A percentile compares a stretch with the other conserved stretches of the same genome.
Conservation (phyloP, 2,113 vertebrate species). For the Chlorodrepanis virens region DNA sequence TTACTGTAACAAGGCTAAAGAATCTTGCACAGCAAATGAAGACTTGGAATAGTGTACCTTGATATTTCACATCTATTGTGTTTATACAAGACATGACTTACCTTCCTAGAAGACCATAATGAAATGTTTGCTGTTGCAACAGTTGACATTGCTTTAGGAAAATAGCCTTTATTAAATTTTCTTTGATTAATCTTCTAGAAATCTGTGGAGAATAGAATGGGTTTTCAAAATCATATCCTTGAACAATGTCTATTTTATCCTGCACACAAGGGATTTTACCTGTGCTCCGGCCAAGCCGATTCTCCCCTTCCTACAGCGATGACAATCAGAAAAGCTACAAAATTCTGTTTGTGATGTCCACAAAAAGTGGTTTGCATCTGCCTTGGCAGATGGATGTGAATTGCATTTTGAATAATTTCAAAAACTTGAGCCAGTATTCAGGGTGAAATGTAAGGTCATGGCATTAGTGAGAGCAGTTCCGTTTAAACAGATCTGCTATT, state of each 20-base stretch:
- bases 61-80: background rate
- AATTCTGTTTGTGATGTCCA: background rate
- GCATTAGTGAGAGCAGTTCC: background rate
- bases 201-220: background rate
- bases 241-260: background rate
- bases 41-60: background rate
- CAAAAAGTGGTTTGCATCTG: background rate
- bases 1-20: background rate
- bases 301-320: background rate
- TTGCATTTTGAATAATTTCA: conserved; percentile 1
- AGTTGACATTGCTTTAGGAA: background rate
- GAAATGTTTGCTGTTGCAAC: background rate
- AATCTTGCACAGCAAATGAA: background rate
- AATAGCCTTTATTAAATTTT: background rate
- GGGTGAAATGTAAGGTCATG: conserved; percentile 37
- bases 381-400: background rate
- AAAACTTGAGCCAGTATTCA: background rate
- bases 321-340: background rate
- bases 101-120: background rate
- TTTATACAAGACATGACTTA: background rate
- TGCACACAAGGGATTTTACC: background rate
- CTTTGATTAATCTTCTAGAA: background rate
- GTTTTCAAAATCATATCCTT: background rate
- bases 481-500: conserved; percentile 41
- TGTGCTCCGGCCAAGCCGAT: background rate